Conservation (phyloP, 2,797 vertebrate species). For the Girardinus metallicus region DNA sequence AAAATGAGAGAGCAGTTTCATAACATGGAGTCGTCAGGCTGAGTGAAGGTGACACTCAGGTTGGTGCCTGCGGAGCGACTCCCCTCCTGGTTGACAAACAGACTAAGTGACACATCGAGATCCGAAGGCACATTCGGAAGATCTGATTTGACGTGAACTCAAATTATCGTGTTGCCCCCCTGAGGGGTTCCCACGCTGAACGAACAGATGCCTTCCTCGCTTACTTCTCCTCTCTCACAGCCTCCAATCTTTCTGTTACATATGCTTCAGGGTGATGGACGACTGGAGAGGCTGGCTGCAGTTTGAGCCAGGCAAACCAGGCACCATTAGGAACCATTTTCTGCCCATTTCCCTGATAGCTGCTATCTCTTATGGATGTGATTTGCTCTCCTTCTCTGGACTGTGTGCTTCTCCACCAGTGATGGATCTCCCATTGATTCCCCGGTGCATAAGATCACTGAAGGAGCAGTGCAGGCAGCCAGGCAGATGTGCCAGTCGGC, state of each 20-base stretch:
- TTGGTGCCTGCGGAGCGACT: slow-evolving; percentile 7
- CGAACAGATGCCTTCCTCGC: slow-evolving; percentile 63
- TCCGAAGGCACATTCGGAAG: slow-evolving; percentile 35
- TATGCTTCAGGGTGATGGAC: slow-evolving; percentile 72
- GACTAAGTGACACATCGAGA: slow-evolving; percentile 45
- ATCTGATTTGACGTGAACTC: slow-evolving; percentile 62
- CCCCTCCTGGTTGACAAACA: slow-evolving; percentile 45
- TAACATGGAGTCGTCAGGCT: slow-evolving; percentile 11
- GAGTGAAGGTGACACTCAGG: slow-evolving; percentile 48
- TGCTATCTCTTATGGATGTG: slow-evolving; percentile 66
- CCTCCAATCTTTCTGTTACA: slow-evolving; percentile 51
- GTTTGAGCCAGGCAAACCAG: slow-evolving; percentile 68
- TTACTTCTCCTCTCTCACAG: slow-evolving; percentile 27
- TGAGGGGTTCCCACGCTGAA: slow-evolving; percentile 60
- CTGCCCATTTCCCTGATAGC: slow-evolving; percentile 76
- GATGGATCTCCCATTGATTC: slow-evolving; percentile 72
- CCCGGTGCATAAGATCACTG: slow-evolving; percentile 40
- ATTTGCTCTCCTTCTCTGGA: slow-evolving; percentile 60
- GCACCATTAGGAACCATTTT: slow-evolving; percentile 75
- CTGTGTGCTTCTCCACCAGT: slow-evolving; percentile 33
- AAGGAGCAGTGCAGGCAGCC: slow-evolving; percentile 39
- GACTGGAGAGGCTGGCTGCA: slow-evolving; percentile 57
- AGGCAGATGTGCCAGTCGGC: slow-evolving; percentile 61
- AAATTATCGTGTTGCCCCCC: slow-evolving; percentile 48
- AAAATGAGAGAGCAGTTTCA: slow-evolving; percentile 30